Conservation (phyloP, 2,888 invertebrate genomes). For the Parochlus steinenii region DNA sequence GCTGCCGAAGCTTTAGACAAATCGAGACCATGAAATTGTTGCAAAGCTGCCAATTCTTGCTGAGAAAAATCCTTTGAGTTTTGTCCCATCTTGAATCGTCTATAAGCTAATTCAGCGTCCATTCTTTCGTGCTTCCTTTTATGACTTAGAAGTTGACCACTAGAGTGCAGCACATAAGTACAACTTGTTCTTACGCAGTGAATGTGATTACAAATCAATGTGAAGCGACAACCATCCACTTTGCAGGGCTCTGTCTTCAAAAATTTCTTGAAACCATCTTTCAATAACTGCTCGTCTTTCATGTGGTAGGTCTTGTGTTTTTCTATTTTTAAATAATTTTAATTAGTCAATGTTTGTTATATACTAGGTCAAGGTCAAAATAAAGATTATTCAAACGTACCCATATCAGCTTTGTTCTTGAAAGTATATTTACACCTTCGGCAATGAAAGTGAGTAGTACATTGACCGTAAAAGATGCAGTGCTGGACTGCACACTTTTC, state of each 20-base stretch:
- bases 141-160: slow-evolving; percentile 91
- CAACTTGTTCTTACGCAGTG: slow-evolving; percentile 94
- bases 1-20: slow-evolving; percentile 5
- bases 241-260: slow-evolving; percentile 93
- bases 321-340: slow-evolving; percentile 37
- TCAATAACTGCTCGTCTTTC: slow-evolving; percentile 86
- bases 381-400: slow-evolving; percentile 37
- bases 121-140: slow-evolving; percentile 93
- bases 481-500: slow-evolving; percentile 86
- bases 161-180: slow-evolving; percentile 90
- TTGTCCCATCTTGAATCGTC: slow-evolving; percentile 22
- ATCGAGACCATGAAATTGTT: slow-evolving; percentile 10
- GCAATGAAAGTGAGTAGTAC: slow-evolving; percentile 97
- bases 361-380: no score
- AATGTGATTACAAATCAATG: slow-evolving; percentile 91
- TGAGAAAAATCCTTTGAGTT: slow-evolving; percentile 6
- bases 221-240: slow-evolving; percentile 83
- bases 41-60: slow-evolving; percentile 8
- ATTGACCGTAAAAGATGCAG: slow-evolving; percentile 84
- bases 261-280: slow-evolving; percentile 97
- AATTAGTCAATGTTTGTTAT: no score
- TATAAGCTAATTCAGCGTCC: slow-evolving; percentile 54
- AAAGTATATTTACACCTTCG: slow-evolving; percentile 89
- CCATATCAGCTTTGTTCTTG: slow-evolving; percentile 99
- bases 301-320: slow-evolving; percentile 98